Evolutionary conservation across 2,113 vertebrate species (phyloP), one percentile per base, ranked within the genome.

Genomic region (Synchiropus splendidus): DNA sequence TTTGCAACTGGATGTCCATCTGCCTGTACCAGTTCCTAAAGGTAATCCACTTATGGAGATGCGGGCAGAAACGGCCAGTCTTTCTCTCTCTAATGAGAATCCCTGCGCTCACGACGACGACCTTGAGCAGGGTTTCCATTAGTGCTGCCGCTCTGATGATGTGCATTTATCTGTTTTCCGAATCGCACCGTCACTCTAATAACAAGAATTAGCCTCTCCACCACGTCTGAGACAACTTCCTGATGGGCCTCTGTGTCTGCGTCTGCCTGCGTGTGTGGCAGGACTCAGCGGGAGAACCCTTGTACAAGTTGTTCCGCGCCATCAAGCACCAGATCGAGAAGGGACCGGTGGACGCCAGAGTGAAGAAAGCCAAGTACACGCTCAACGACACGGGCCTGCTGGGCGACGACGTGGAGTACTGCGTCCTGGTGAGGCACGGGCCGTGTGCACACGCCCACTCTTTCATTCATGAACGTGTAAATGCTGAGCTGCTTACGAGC

Each of bases 1-100:
- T 99, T 64, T 97, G 92, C 58, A 99, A 99, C 51, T 99, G 95
- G 95, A 99, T 99, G 93, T 97, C 95, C 9, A 97, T 99, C 81
- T 99, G 95, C 65, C 86, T 99, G 10, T 99, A 98, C 77, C 93
- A 97, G 80, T 92, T 94, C 60, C 83, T 98, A 47, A 97, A 93
- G 90, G 95, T 99, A 87, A 18, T 4, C 16, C 18, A 8, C 8
- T 27, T 34, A 34, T 12, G 5, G 9, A 40, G 16, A 18, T 39
- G 37, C 13, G 10, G 15, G 9, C 37, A 10, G 21, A 8, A 27
- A 27, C 21, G 4, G 21, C 8, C 4, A 27, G 21, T 27, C 21
- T 27, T 8, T 27, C 4, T 27, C 4, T 4, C 21, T 27, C 21
- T 27, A 27, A 27, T 8, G 4, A 27, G 21, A 27, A 5, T 8